These are phyloP conservation scores for Urechis unicinctus DNA, from an alignment of 2,888 invertebrate genomes.

Conservation along the genomic window DNA sequence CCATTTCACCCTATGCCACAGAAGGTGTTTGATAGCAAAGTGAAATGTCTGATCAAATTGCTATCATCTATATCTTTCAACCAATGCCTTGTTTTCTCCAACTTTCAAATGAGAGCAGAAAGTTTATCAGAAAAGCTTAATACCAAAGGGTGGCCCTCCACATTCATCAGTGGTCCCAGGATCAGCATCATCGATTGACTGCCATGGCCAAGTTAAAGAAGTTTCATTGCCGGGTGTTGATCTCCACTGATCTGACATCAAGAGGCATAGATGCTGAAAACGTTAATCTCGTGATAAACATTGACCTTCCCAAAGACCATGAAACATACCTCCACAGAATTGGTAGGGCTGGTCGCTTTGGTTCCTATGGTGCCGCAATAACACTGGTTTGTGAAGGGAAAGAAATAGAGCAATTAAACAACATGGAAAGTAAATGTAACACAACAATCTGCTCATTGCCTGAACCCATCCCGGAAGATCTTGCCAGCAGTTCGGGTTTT, in stretches of 20 bases:
- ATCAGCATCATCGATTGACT: slow-evolving; percentile 69
- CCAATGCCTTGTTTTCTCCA: slow-evolving; percentile 87
- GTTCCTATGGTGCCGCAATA: slow-evolving; percentile 70
- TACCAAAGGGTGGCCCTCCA: slow-evolving; percentile 69
- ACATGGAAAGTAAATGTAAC: slow-evolving; percentile 35
- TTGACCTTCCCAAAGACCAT: slow-evolving; percentile 71
- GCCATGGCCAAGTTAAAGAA: slow-evolving; percentile 72
- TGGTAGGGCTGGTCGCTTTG: slow-evolving; percentile 91
- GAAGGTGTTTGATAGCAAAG: slow-evolving; percentile 44
- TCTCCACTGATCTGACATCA: slow-evolving; percentile 69
- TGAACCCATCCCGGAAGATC: not conserved
- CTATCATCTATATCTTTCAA: slow-evolving; percentile 70
- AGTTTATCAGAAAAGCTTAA: slow-evolving; percentile 68
- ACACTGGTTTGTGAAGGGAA: slow-evolving; percentile 65
- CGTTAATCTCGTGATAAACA: slow-evolving; percentile 86
- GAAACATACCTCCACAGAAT: slow-evolving; percentile 79
- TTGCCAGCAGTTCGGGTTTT: not conserved
- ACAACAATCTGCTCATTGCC: slow-evolving; percentile 38
- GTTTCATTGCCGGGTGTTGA: slow-evolving; percentile 71
- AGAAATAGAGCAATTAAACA: slow-evolving; percentile 52
- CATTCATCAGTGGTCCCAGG: slow-evolving; percentile 73
- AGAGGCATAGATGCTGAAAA: slow-evolving; percentile 91
- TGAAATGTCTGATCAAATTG: slow-evolving; percentile 52
- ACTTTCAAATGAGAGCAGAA: slow-evolving; percentile 77
- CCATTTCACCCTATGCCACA: slow-evolving; percentile 44